Evolutionary conservation across 2,888 invertebrate species (phyloP), one percentile per base, ranked within the genome.

Genomic region (Stegana nigrithorax): DNA sequence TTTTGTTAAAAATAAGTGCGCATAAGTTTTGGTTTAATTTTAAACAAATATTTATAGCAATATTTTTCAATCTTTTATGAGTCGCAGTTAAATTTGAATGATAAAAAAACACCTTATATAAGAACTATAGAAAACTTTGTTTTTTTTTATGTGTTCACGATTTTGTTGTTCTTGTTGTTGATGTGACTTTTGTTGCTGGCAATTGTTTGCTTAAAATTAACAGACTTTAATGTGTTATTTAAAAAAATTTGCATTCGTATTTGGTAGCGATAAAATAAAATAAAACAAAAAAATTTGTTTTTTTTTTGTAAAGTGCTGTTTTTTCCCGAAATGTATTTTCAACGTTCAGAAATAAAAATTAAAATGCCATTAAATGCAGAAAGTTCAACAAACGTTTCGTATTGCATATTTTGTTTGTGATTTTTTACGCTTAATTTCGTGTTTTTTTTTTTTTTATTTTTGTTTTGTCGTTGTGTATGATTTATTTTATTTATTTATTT

Each of bases 181-280:
- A 26, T 51, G 17, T 12, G 26, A n/a, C 27, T 27, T 27, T 26
- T 29, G 12, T 3, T 10, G 14, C n/a, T n/a, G n/a, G n/a, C n/a
- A n/a, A n/a, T 57, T 57, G 17, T 56, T 17, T 56, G 26, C 39
- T 21, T 39, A 23, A n/a, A 50, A 50, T 50, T 50, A 50, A 23
- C 26, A 26, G 26, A 50, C 50, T 50, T 50, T 50, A 50, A 50
- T 26, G 26, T 26, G 50, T 4, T 26, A 26, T 50, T 50, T 26
- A 50, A 50, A 50, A 14, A 50, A 50, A 50, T 14, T 21, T 50
- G 25, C n/a, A 50, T 36, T 36, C 4, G 10, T 36, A 6, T 36
- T 4, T 36, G 2, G 5, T 36, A 3, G 17, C 12, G 6, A 8
- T 39, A 39, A n/a, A 39, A 36, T 6, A 36, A 50, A 14, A 10